These are phyloP conservation scores for Aradophagus sp. DNA, from an alignment of 1,140 invertebrate genomes.

Conservation along the genomic window DNA sequence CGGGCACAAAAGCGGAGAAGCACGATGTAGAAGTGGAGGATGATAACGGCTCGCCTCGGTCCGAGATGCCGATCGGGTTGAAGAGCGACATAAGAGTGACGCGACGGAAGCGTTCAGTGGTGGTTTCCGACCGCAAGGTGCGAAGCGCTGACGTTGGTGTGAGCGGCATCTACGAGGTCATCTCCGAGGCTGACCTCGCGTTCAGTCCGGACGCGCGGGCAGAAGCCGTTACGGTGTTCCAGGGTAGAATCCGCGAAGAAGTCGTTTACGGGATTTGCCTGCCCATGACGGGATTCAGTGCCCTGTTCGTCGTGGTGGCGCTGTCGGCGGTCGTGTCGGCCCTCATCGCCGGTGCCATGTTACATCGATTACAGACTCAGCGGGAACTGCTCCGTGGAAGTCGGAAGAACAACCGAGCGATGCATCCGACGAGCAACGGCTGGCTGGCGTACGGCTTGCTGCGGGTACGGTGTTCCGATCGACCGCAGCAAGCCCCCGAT, in stretches of 20 bases:
- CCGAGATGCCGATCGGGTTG: constrained; percentile 18
- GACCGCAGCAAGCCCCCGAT: constrained; percentile 52
- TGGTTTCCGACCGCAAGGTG: constrained; percentile 82
- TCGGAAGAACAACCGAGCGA: constrained; percentile 71
- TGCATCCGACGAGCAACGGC: constrained; percentile 76
- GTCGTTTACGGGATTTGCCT: constrained; percentile 94
- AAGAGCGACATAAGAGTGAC: constrained; percentile 30
- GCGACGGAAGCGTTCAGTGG: constrained; percentile 79
- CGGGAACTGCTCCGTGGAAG: constrained; percentile 77
- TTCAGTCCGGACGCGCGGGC: constrained; percentile 87
- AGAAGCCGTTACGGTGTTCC: constrained; percentile 89
- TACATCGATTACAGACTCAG: constrained; percentile 84
- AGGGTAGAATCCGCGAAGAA: constrained; percentile 89
- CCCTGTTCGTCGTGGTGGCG: constrained; percentile 89
- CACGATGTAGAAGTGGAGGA: constrained; percentile 20
- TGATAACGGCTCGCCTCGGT: constrained; percentile 9
- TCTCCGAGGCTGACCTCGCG: constrained; percentile 92
- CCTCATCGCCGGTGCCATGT: constrained; percentile 83
- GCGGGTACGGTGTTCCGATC: constrained; percentile 73
- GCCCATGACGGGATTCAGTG: constrained; percentile 90
- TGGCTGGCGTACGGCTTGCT: constrained; percentile 84
- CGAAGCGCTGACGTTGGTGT: constrained; percentile 90
- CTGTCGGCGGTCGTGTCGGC: constrained; percentile 89
- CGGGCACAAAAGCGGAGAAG: constrained; percentile 9
- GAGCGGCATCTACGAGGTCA: constrained; percentile 91